phyloP scores from a whole-genome alignment of 2,113 vertebrate species.

The Prunella himalayana region DNA sequence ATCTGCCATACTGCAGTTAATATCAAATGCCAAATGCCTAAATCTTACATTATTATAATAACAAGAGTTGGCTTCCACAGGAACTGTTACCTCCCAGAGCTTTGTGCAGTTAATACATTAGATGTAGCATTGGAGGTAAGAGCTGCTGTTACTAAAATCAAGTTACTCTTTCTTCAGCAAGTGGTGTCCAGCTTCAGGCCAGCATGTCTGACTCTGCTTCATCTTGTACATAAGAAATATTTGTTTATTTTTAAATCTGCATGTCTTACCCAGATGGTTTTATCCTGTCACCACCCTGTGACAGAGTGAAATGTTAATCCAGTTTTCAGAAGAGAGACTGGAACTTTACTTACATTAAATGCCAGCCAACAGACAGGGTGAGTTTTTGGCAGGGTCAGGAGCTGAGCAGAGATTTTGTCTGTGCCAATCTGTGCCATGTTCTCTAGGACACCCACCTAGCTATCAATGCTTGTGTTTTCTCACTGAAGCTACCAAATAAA shows the following conservation, averaged over 20 bases:
- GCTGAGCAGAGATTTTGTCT: background rate
- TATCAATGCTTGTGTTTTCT: background rate
- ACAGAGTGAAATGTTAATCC: background rate
- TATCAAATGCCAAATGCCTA: background rate
- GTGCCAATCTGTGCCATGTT: background rate
- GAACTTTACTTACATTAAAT: background rate
- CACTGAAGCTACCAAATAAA: background rate
- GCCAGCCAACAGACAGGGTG: background rate
- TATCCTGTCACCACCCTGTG: background rate
- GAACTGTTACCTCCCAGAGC: background rate
- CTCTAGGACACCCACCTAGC: background rate
- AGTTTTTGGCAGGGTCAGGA: background rate
- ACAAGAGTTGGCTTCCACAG: background rate
- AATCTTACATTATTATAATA: background rate
- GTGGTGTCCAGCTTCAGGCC: background rate
- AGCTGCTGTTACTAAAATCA: background rate
- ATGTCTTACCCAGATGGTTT: background rate
- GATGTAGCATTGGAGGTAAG: background rate
- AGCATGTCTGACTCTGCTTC: background rate
- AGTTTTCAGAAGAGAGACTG: background rate
- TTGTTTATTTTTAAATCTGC: background rate
- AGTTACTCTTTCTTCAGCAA: background rate
- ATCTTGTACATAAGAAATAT: background rate
- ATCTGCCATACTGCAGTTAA: background rate
- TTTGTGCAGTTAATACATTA: background rate